phyloP scores from a whole-genome alignment of 2,797 vertebrate species.

The Dromococcyx pavoninus region DNA sequence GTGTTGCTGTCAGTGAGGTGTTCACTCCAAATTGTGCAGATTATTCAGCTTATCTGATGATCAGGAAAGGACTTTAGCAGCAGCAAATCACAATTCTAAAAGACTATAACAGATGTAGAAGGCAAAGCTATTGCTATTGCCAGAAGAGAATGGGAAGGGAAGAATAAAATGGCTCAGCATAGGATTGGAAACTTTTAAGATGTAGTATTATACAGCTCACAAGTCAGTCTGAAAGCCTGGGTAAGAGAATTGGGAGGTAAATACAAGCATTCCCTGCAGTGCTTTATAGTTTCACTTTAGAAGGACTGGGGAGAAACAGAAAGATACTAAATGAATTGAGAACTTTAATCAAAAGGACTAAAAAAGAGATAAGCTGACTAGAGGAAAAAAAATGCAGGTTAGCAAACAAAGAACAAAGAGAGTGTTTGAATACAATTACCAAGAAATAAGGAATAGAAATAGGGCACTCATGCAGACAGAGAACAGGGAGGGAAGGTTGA shows the following conservation, averaged over 20 bases:
- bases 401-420: slow-evolving; percentile 73
- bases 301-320: slow-evolving; percentile 60
- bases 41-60: neutral
- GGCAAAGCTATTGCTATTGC: neutral
- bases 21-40: neutral
- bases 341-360: slow-evolving; percentile 66
- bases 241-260: slow-evolving; percentile 49
- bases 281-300: slow-evolving; percentile 67
- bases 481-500: slow-evolving; percentile 38
- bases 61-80: neutral
- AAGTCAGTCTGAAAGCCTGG: slow-evolving; percentile 53
- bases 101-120: neutral
- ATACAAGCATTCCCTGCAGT: slow-evolving; percentile 71
- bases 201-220: slow-evolving; percentile 9
- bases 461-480: slow-evolving; percentile 53
- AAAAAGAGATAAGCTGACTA: slow-evolving; percentile 66
- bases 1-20: neutral
- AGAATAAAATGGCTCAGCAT: neutral
- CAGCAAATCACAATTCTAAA: slow-evolving; percentile 2
- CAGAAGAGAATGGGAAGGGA: neutral
- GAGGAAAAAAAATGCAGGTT: slow-evolving; percentile 57
- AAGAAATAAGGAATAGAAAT: slow-evolving; percentile 66
- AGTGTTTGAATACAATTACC: slow-evolving; percentile 67
- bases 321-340: slow-evolving; percentile 67
- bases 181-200: neutral